Base-by-base conservation (phyloP, 2,888 invertebrate species). In the Petrophora chlorosata region DNA sequence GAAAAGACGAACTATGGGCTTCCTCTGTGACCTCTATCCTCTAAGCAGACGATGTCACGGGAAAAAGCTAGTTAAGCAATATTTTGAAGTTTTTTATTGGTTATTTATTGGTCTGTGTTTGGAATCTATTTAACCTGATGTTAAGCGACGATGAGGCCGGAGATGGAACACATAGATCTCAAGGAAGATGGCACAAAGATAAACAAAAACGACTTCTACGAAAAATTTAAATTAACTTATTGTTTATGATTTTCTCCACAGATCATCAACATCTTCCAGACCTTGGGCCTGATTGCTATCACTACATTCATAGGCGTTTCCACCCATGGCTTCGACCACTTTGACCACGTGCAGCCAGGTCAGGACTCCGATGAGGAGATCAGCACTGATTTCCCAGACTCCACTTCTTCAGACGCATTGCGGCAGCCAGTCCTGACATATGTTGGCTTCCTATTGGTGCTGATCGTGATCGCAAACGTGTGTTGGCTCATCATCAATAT, bases 401-500 rank as follows among this genome's bases (percentile, higher is more conserved):
- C 0, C 33, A 14, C 7, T 22, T 2, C 22, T 22, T 5, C 25
- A 10, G 10, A 10, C 1, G 7, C 10, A 0, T 9, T 65, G 3
- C 64, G 70, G 36, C 46, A 43, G 14, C 56, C 63, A 1, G 36
- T 60, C 25, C 44, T 73, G 10, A 59, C 50, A 9, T 44, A 62
- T 15, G 15, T 73, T 7, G 72, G 63, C 0, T 39, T 70, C 0
- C 34, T 70, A 1, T 53, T 77, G 14, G 50, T 68, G 40, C 41
- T 71, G 0, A 41, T 67, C 10, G 42, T 75, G 2, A 56, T 65
- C 5, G 63, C 59, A 4, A 70, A 71, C 9, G 36, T 70, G 1
- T 50, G 57, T 3, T 77, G 79, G 77, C 34, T 76, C 29, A 25
- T 57, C 2, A 52, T 74, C 42, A 74, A 68, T 33, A 62, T 77